phyloP scores from a whole-genome alignment of 1,140 invertebrate species.

The Camponotus pennsylvanicus region DNA sequence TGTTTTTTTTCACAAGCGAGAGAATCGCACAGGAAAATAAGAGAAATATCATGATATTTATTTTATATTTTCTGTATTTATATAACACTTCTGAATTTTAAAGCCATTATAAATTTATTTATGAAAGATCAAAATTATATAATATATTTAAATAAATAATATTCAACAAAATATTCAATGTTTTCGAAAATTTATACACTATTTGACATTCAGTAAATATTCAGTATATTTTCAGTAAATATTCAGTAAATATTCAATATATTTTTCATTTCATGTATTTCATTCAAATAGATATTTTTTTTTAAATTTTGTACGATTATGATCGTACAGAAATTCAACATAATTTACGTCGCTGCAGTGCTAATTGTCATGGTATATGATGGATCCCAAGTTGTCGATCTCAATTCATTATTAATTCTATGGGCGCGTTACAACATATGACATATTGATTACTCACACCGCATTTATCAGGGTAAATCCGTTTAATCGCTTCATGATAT shows the following conservation, averaged over 20 bases:
- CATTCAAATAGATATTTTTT: not conserved
- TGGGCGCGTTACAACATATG: conserved; percentile 21
- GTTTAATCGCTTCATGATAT: conserved; percentile 53
- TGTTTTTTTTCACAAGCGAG: not conserved
- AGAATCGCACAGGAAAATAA: conserved; percentile 1
- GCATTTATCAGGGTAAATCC: conserved; percentile 46
- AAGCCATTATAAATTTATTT: too few species aligned
- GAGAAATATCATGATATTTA: not conserved
- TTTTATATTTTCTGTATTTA: not conserved
- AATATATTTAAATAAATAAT: too few species aligned
- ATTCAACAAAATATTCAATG: too few species aligned
- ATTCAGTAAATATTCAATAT: not conserved
- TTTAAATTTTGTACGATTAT: not conserved
- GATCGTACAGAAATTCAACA: not conserved
- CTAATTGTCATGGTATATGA: not conserved
- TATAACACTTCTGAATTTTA: not conserved
- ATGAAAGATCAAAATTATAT: too few species aligned
- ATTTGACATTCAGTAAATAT: not conserved
- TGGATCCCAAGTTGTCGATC: conserved; percentile 25
- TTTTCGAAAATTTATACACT: too few species aligned
- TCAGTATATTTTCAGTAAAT: not conserved
- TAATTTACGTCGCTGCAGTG: not conserved
- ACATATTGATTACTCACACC: conserved; percentile 47
- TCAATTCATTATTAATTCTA: not conserved
- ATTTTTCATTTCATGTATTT: not conserved